Percentiles rank a stretch among this genome's conserved stretches.
Evolutionary conservation across 2,888 invertebrate species (phyloP).

Genomic region (Osmoderma eremita): DNA sequence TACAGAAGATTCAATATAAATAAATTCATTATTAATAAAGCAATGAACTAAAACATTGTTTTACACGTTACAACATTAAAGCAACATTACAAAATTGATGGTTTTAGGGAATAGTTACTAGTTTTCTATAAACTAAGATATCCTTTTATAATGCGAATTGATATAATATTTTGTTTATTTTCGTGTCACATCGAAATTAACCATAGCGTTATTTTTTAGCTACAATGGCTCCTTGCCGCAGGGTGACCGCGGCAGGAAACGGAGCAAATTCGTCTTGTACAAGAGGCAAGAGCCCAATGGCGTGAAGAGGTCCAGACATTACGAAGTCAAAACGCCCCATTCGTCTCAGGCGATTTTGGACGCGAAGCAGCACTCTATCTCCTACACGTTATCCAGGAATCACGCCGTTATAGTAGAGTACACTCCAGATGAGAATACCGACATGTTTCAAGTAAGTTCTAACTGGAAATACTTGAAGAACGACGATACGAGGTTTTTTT

Average conservation of each 20-base stretch:
- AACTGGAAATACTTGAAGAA: background rate
- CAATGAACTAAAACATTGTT: too few relatives aligned
- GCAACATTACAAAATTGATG: too few relatives aligned
- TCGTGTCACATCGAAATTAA: too few relatives aligned
- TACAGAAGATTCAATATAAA: too few relatives aligned
- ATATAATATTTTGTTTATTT: too few relatives aligned
- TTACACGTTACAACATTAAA: too few relatives aligned
- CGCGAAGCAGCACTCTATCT: conserved; percentile 94
- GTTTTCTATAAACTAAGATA: too few relatives aligned
- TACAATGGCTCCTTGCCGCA: conserved; percentile 93
- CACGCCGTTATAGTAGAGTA: conserved; percentile 99
- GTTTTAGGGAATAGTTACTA: too few relatives aligned
- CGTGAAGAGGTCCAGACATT: conserved; percentile 93
- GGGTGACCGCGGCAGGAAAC: conserved; percentile 91
- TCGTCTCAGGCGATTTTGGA: conserved; percentile 95
- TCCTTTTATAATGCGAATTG: too few relatives aligned
- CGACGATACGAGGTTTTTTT: too few relatives aligned
- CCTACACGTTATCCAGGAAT: conserved; percentile 94
- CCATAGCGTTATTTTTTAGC: too few relatives aligned
- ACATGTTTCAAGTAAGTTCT: conserved; percentile 96
- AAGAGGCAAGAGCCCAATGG: conserved; percentile 89
- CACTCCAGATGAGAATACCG: conserved; percentile 92
- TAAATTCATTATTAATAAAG: too few relatives aligned
- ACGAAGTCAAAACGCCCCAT: conserved; percentile 95
- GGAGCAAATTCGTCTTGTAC: conserved; percentile 93